Evolutionary conservation across 2,113 vertebrate species (phyloP), one percentile per base, ranked within the genome.

Genomic region (Xerus inauris): DNA sequence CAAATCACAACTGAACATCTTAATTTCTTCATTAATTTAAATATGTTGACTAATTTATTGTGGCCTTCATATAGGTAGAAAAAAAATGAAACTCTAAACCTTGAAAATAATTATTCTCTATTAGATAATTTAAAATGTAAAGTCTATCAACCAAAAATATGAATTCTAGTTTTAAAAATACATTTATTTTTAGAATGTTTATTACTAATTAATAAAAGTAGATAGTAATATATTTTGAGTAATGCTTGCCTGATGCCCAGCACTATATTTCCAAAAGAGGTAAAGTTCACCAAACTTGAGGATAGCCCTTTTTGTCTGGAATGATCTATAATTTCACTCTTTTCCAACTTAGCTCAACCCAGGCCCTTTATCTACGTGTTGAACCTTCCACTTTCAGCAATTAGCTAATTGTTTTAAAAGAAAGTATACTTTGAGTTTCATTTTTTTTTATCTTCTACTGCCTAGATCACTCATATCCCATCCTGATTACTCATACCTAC

Each of bases 21-120:
- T 38, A 76, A 91, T 35, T 72, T 88, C 14, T n/a, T 84, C 3
- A 54, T 51, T 40, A 84, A 42, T 67, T 77, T 93, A 77, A 77
- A 59, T 93, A 20, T 75, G 38, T 85, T 45, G 1, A 89, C 42
- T 65, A 54, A 67, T 73, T 79, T 94, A 54, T 89, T 77, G 1
- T 83, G 2, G 8, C 22, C 87, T 83, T 73, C 19, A 54, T 16
- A 71, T 65, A 12, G 1, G 17, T 75, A n/a, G n/a, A 16, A 67
- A 84, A 19, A 72, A 90, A 85, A 86, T 62, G 26, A 95, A 86
- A 6, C 49, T 6, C 2, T 88, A 54, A 64, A 6, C 59, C 67
- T 8, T 49, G 49, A 30, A 77, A 84, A 57, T 17, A 47, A 86
- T 49, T 82, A 26, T 51, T 54, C 17, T 72, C 3, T 54, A 83